A percentile compares a stretch with the other conserved stretches of the same genome.
phyloP scores from a whole-genome alignment of 2,113 vertebrate species.

The Tupaia tana region DNA sequence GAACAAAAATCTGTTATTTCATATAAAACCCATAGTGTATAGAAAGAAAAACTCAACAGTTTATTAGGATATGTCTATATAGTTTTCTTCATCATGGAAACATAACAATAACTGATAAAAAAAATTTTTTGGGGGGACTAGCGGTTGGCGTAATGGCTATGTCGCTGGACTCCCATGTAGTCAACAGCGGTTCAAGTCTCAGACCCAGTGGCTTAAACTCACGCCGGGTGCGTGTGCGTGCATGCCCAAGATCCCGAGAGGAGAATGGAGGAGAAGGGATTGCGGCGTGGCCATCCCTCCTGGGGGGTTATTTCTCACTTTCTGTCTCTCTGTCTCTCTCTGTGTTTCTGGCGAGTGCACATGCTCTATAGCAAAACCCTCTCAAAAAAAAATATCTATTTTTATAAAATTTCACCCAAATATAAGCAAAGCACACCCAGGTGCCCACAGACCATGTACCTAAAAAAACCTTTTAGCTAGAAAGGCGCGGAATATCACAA shows the following conservation, averaged over 20 bases:
- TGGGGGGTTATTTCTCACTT: too few species aligned
- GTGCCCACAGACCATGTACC: not conserved
- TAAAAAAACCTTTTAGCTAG: not conserved
- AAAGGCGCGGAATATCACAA: not conserved
- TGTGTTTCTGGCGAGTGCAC: too few species aligned
- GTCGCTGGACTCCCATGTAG: too few species aligned
- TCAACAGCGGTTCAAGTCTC: rapidly evolving
- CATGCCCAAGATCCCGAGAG: too few species aligned
- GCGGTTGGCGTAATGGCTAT: too few species aligned
- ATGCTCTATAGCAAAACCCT: too few species aligned
- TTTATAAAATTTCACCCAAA: not conserved
- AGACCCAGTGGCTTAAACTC: too few species aligned
- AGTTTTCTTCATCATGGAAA: not conserved
- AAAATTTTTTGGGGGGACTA: too few species aligned
- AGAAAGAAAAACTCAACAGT: not conserved
- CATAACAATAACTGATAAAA: not conserved
- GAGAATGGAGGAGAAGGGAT: too few species aligned
- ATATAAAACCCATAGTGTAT: not conserved
- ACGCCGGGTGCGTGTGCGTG: too few species aligned
- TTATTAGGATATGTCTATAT: not conserved
- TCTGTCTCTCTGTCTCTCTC: too few species aligned
- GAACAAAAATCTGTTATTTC: not conserved
- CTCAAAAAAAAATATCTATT: not conserved
- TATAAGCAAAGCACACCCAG: not conserved
- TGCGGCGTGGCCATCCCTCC: too few species aligned